Percentiles rank a stretch among this genome's conserved stretches.
phyloP scores from a whole-genome alignment of 2,113 vertebrate genomes.

The Thunnus maccoyii region DNA sequence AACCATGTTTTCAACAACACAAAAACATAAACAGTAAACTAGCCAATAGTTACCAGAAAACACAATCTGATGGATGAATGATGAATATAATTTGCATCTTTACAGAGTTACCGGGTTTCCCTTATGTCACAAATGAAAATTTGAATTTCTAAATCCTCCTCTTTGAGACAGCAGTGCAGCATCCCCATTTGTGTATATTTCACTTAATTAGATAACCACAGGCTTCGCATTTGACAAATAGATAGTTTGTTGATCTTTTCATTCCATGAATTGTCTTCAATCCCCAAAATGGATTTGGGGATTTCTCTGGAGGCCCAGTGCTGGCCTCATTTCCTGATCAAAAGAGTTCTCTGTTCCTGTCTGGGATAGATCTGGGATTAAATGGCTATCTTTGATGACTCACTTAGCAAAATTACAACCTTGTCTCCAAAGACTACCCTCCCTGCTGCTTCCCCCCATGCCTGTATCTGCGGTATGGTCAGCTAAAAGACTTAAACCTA shows the following conservation, averaged over 20 bases:
- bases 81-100: slow-evolving; percentile 2
- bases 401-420: slow-evolving; percentile 83
- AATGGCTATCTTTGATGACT: slow-evolving; percentile 83
- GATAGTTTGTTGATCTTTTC: slow-evolving; percentile 75
- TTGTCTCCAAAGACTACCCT: slow-evolving; percentile 69
- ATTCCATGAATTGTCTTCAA: slow-evolving; percentile 76
- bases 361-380: slow-evolving; percentile 81
- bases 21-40: background rate
- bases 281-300: slow-evolving; percentile 74
- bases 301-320: slow-evolving; percentile 69
- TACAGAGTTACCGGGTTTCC: background rate
- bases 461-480: slow-evolving; percentile 19
- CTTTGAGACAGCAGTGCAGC: background rate
- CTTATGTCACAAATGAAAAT: background rate
- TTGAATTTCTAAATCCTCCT: background rate
- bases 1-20: slow-evolving; percentile 25
- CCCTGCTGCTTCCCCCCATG: slow-evolving; percentile 11
- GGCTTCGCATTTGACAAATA: slow-evolving; percentile 60
- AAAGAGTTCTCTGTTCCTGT: slow-evolving; percentile 76
- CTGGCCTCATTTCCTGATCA: slow-evolving; percentile 80
- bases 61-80: background rate
- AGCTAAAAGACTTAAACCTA: slow-evolving; percentile 37
- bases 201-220: slow-evolving; percentile 59
- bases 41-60: background rate
- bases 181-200: slow-evolving; percentile 39